Base-by-base conservation (phyloP, 2,888 invertebrate genomes). In the Orthosia cruda region DNA sequence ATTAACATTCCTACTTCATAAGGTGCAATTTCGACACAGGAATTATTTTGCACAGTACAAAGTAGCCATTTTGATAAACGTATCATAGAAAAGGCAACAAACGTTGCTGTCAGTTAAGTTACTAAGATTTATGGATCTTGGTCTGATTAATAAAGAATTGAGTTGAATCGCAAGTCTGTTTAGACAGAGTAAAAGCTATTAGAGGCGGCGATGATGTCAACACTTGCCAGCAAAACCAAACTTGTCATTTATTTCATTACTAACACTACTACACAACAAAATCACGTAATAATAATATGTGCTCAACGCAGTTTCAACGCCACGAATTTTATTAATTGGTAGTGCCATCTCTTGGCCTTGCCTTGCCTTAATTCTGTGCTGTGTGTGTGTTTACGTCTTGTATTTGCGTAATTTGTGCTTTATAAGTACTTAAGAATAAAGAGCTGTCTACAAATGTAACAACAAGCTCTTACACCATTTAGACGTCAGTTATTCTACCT, bases 401-500 rank as follows among this genome's bases (percentile, higher is more conserved):
- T 9, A 16, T 50, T 50, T 3, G 18, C 9, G 50, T 50, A 50
- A 15, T 9, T 18, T 18, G 12, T 4, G 0, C 23, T 55, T 47
- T 23, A 40, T 26, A 16, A n/a, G n/a, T 26, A 73, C 2, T 45
- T 26, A 40, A 15, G 15, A 64, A 45, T 58, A 40, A 40, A 40
- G 40, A 40, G 40, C 9, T 40, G 9, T 0, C 40, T 7, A 40
- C 40, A 40, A 40, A 40, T 40, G 40, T 9, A 40, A 40, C n/a
- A n/a, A 52, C 1, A 67, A 62, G 57, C n/a, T 58, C 4, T 40
- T n/a, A 23, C 1, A 52, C 2, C 7, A 55, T 64, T 57, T 47
- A 32, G 13, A 62, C 20, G 13, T 58, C 74, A 62, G 32, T 7
- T 32, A 26, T 26, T 32, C 32, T 50, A 68, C 26, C 18, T 59